Evolutionary conservation across 2,113 vertebrate species (phyloP), one percentile per base, ranked within the genome.

Genomic region (Tupaia chinensis): DNA sequence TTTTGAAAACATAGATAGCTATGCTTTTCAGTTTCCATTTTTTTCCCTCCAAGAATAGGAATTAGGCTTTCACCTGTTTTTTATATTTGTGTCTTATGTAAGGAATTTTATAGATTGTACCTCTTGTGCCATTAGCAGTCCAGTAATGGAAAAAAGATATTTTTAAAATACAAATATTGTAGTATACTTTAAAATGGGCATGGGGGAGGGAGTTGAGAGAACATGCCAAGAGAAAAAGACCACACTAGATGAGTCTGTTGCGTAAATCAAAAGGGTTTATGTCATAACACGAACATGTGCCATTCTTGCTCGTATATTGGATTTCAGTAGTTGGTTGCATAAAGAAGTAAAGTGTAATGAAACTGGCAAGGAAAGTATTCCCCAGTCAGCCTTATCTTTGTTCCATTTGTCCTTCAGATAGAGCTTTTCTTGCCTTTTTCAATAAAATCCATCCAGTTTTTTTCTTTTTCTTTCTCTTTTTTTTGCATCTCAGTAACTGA

Each of bases 331-430:
- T 98, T 96, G 97, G 97, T 98, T 98, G 98, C 98, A 98, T 98
- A 98, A 98, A 99, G 98, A 98, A 98, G 97, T 98, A 96, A 98
- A 98, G 95, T 98, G 98, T 98, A 98, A 98, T 98, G 98, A 98
- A 98, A 98, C 98, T 98, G 98, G 98, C 97, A 98, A 98, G 98
- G 96, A 97, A 98, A 98, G 98, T 98, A 98, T 98, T 99, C 98
- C 98, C 98, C 85, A 98, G 98, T 96, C 98, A 98, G 98, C 97
- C 98, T 98, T 98, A 98, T 98, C 98, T 98, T 98, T 98, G 98
- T 99, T 98, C 98, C 98, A 98, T 98, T 98, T 98, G 98, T 98
- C 98, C 98, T 98, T 98, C 97, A 98, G 97, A 98, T 97, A 98
- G 89, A 97, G 97, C 98, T 98, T 98, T 98, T 99, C 98, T 98